Evolutionary conservation across 2,113 vertebrate genomes (phyloP).

Genomic region (Eptatretus burgeri): DNA sequence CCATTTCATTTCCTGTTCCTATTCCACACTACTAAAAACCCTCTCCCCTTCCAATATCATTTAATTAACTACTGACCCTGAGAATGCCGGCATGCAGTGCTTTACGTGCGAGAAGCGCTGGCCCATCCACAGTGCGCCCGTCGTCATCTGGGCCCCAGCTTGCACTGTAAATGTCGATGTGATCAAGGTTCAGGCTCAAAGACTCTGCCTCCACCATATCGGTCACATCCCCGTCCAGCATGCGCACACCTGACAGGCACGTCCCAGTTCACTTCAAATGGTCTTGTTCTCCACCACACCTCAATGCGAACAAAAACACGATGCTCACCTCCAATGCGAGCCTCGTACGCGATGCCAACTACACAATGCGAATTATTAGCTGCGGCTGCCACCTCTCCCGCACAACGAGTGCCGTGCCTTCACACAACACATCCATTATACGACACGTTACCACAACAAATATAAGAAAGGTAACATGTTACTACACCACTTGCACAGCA

Average conservation of each 20-base stretch:
- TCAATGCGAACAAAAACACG: no score
- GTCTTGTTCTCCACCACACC: no score
- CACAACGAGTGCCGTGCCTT: conserved; percentile 95
- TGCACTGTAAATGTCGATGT: conserved; percentile 89
- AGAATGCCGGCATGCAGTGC: conserved; percentile 90
- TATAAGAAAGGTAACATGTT: no score
- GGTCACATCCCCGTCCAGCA: conserved; percentile 90
- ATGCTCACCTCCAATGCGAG: conserved; percentile 70
- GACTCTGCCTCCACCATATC: conserved; percentile 98
- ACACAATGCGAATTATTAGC: conserved; percentile 96
- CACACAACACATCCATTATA: conserved; percentile 12
- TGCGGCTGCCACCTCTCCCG: conserved; percentile 77
- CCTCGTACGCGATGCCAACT: conserved; percentile 86
- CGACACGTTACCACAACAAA: no score
- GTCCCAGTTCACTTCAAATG: not conserved
- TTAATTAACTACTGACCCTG: conserved; percentile 22
- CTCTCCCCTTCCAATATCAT: no score
- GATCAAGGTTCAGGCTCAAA: conserved; percentile 65
- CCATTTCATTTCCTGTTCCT: no score
- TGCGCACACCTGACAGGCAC: conserved; percentile 35
- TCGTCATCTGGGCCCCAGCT: conserved; percentile 97
- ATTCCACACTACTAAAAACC: no score
- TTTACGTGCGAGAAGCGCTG: conserved; percentile 64
- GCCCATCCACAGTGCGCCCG: conserved; percentile 82
- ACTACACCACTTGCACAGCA: no score